Evolutionary conservation across 2,888 invertebrate genomes (phyloP).

Genomic region (Erebia palarica): DNA sequence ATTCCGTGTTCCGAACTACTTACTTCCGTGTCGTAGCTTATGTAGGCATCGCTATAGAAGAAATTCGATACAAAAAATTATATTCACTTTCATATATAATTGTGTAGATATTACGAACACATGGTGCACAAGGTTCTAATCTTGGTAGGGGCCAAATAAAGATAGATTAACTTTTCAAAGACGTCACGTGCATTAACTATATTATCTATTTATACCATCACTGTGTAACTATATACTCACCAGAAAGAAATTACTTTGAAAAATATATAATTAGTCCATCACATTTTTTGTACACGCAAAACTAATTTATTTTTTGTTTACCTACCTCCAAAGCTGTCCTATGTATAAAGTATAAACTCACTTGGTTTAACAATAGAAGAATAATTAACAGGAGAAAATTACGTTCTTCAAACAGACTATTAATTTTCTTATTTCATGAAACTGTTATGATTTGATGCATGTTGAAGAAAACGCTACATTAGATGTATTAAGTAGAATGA

Average conservation of each 20-base stretch:
- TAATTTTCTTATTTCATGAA: slow-evolving; percentile 19
- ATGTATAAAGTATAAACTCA: slow-evolving; percentile 34
- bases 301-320: slow-evolving; percentile 72
- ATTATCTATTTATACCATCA: no score
- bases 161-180: slow-evolving; percentile 9
- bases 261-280: slow-evolving; percentile 69
- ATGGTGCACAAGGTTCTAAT: no score
- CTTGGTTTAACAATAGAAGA: slow-evolving; percentile 49
- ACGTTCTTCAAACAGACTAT: slow-evolving; percentile 39
- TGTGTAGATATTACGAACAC: no score
- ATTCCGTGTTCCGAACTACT: no score
- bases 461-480: background rate
- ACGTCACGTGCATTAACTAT: background rate
- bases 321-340: slow-evolving; percentile 39
- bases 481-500: no score
- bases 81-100: no score
- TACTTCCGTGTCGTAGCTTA: no score
- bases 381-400: slow-evolving; percentile 50
- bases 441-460: background rate
- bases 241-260: slow-evolving; percentile 48
- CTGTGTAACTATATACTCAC: background rate
- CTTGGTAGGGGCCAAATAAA: background rate
- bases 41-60: no score
- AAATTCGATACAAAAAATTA: no score
- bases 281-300: slow-evolving; percentile 63